Conservation (phyloP, 30 jellyfish, hydroid and myxozoan species). For the Aurelia sp. region DNA sequence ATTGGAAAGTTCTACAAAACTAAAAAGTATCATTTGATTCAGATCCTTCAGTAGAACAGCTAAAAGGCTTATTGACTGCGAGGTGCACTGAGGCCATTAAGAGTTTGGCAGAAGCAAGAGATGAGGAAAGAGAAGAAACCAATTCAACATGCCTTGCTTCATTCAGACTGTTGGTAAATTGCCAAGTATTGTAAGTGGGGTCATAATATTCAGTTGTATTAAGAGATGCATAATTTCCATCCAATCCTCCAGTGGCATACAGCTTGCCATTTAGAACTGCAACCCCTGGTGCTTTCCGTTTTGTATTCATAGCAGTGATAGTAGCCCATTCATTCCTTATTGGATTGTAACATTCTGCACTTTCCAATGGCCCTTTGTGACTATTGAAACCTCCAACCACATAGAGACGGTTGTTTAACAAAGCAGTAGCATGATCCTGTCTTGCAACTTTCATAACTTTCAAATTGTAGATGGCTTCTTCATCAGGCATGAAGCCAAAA, state of each 20-base stretch:
- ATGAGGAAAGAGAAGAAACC: too few relatives aligned
- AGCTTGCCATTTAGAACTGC: constrained; percentile 71
- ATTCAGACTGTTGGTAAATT: constrained; percentile 40
- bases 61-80: too few relatives aligned
- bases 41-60: too few relatives aligned
- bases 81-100: too few relatives aligned
- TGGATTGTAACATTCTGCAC: constrained; percentile 80
- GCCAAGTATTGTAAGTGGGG: constrained; percentile 57
- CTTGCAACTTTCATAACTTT: constrained; percentile 80
- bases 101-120: too few relatives aligned
- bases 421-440: constrained; percentile 90
- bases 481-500: constrained; percentile 66
- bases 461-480: constrained; percentile 31
- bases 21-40: too few relatives aligned
- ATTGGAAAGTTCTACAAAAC: too few relatives aligned
- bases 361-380: constrained; percentile 80
- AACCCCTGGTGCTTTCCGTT: constrained; percentile 85
- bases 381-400: constrained; percentile 97
- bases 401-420: constrained; percentile 50
- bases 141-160: constrained; percentile 68
- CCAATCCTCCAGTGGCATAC: constrained; percentile 95
- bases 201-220: constrained; percentile 74
- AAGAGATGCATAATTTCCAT: constrained; percentile 77
- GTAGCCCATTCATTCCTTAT: constrained; percentile 78
- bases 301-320: constrained; percentile 66